Conservation (phyloP, 2,888 invertebrate species). For the Zaprionus bogoriensis region DNA sequence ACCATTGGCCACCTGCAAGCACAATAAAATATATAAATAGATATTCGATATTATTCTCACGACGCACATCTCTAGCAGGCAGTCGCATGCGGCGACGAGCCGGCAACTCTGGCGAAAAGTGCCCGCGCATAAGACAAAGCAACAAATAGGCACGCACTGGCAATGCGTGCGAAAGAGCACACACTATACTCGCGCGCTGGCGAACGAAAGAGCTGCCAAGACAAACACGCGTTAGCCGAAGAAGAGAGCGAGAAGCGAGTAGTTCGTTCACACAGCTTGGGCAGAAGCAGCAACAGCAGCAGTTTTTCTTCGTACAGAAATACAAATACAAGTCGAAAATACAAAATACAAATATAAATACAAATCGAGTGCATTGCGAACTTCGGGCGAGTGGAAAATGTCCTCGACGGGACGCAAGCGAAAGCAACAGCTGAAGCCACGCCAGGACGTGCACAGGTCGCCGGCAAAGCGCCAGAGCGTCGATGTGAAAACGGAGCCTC, state of each 20-base stretch:
- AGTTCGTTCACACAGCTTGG: constrained; percentile 20
- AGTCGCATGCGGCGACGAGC: constrained; percentile 5
- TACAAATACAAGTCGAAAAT: background rate
- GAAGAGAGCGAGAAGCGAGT: constrained; percentile 7
- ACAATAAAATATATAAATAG: constrained; percentile 19
- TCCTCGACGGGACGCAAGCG: constrained; percentile 56
- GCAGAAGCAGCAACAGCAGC: too few relatives aligned
- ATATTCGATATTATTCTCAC: background rate
- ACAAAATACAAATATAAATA: background rate
- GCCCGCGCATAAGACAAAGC: constrained; percentile 51
- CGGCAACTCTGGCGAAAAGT: constrained; percentile 45
- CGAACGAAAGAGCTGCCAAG: constrained; percentile 60
- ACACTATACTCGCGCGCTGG: constrained; percentile 33
- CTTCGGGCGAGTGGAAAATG: constrained; percentile 23
- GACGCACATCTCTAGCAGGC: constrained; percentile 15
- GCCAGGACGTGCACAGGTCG: constrained; percentile 53
- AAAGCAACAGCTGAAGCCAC: constrained; percentile 57
- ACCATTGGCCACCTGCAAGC: constrained; percentile 90
- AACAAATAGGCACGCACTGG: constrained; percentile 23
- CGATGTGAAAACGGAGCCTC: constrained; percentile 49
- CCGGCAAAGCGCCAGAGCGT: constrained; percentile 52
- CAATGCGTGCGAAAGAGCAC: constrained; percentile 57
- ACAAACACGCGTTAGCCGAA: constrained; percentile 60
- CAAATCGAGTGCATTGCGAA: background rate
- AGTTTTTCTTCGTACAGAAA: constrained; percentile 15